phyloP scores from a whole-genome alignment of 2,888 invertebrate genomes.

The Eristalis tenax region DNA sequence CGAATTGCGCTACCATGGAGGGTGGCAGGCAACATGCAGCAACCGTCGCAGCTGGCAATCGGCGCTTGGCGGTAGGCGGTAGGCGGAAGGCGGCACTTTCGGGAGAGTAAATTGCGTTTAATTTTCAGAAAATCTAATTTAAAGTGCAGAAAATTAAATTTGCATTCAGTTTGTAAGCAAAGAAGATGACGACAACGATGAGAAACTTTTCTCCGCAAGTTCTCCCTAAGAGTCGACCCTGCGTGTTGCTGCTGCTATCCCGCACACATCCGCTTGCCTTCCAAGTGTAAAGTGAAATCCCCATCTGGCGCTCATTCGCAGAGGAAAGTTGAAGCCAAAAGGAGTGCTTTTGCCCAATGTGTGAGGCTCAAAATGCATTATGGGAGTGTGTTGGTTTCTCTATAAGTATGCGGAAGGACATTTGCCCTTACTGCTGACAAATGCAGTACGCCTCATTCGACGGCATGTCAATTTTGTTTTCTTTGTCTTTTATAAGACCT shows the following conservation, averaged over 20 bases:
- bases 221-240: conserved; percentile 53
- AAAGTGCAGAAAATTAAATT: conserved; percentile 72
- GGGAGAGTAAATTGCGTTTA: conserved; percentile 72
- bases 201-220: conserved; percentile 61
- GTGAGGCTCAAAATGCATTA: conserved; percentile 30
- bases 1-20: conserved; percentile 18
- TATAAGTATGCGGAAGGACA: conserved; percentile 11
- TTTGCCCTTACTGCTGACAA: conserved; percentile 8
- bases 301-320: conserved; percentile 66
- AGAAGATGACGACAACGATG: conserved; percentile 60
- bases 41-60: neutral
- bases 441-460: neutral
- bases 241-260: conserved; percentile 14
- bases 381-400: conserved; percentile 3
- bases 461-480: conserved; percentile 15
- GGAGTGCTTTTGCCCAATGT: conserved; percentile 30
- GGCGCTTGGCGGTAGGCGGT: neutral
- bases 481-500: neutral
- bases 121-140: conserved; percentile 72
- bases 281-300: conserved; percentile 65
- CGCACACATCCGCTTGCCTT: conserved; percentile 4
- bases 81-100: conserved; percentile 38
- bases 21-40: neutral
- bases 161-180: conserved; percentile 69
- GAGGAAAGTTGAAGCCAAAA: conserved; percentile 53